Percentiles rank a stretch among this genome's conserved stretches.
phyloP scores from a whole-genome alignment of 2,797 vertebrate genomes.

The Dermochelys coriacea region DNA sequence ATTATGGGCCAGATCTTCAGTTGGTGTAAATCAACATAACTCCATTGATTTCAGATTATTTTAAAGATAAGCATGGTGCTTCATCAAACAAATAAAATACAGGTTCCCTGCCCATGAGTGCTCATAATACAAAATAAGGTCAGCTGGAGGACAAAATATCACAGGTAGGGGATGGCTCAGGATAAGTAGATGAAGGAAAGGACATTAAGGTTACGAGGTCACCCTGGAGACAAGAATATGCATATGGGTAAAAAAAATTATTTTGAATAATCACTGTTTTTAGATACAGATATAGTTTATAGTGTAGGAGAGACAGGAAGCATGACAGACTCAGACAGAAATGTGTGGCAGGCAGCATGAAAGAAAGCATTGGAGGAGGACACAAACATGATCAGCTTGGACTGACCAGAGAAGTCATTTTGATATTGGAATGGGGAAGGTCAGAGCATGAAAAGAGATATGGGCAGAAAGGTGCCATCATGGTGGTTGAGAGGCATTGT shows the following conservation, averaged over 20 bases:
- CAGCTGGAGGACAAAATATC: not conserved
- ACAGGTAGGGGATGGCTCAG: not conserved
- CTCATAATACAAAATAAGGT: not conserved
- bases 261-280: conserved; percentile 6
- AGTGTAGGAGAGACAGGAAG: not conserved
- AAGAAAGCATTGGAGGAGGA: not conserved
- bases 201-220: not conserved
- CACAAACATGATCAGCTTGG: conserved; percentile 50
- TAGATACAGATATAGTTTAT: conserved; percentile 28
- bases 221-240: not conserved
- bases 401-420: conserved; percentile 36
- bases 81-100: not conserved
- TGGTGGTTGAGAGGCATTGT: conserved; percentile 47
- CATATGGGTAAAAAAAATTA: not conserved
- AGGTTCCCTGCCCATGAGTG: fast-evolving
- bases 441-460: conserved; percentile 61
- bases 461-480: conserved; percentile 50
- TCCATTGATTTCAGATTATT: not conserved
- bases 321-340: not conserved
- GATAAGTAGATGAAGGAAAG: not conserved
- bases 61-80: not conserved
- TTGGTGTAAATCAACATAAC: not conserved
- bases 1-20: not conserved
- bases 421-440: not conserved
- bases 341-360: not conserved